These are phyloP conservation scores for Forbesichthys agassizii DNA, from an alignment of 2,113 vertebrate species.

Conservation along the genomic window DNA sequence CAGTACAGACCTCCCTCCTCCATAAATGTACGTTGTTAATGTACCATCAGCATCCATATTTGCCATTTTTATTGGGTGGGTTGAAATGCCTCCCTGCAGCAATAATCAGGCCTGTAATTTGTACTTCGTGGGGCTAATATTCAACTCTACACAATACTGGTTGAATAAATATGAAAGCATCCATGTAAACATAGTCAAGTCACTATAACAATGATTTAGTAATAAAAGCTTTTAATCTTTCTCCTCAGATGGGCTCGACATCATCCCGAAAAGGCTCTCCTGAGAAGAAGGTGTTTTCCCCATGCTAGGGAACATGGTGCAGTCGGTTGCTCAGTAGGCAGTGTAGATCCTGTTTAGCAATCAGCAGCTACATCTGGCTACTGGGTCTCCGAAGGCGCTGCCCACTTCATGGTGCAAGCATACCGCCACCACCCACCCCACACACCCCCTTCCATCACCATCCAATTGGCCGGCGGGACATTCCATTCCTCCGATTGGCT, in stretches of 20 bases:
- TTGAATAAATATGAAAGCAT: too few species aligned
- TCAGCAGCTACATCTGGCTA: conserved; percentile 99
- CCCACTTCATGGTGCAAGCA: conserved; percentile 67
- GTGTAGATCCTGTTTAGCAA: conserved; percentile 98
- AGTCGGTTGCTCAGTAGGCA: conserved; percentile 97
- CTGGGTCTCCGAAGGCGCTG: conserved; percentile 96
- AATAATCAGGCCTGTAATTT: too few species aligned
- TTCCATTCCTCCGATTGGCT: conserved; percentile 66
- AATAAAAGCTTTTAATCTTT: background rate
- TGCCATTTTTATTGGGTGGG: too few species aligned
- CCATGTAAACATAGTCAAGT: too few species aligned
- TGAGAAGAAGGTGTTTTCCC: conserved; percentile 6
- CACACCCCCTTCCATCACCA: conserved; percentile 37
- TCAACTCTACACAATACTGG: too few species aligned
- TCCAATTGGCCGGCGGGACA: conserved; percentile 61
- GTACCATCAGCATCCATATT: too few species aligned
- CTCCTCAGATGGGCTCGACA: conserved; percentile 28
- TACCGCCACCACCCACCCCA: conserved; percentile 27
- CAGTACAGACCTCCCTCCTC: too few species aligned
- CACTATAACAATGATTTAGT: background rate
- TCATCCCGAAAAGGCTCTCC: background rate
- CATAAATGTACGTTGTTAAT: too few species aligned
- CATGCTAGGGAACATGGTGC: conserved; percentile 23
- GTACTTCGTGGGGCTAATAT: too few species aligned
- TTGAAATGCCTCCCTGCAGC: too few species aligned